A percentile compares a stretch with the other conserved stretches of the same genome.
These are phyloP conservation scores for Pinna nobilis DNA, from an alignment of 1,140 invertebrate genomes.

Conservation along the genomic window DNA sequence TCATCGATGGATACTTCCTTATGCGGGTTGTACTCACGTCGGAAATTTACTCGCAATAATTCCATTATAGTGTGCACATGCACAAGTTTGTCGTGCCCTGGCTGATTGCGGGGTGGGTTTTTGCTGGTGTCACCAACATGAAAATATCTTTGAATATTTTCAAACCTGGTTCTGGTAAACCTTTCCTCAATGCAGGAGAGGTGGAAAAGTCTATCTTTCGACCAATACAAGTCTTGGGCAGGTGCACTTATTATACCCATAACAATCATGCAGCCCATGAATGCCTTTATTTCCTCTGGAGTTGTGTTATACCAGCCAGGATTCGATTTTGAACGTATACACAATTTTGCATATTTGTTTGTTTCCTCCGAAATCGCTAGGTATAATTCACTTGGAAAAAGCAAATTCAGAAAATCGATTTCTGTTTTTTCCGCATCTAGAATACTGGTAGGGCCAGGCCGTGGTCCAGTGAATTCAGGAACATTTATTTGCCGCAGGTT, in stretches of 20 bases:
- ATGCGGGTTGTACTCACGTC: conserved; percentile 9
- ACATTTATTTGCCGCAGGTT: neutral
- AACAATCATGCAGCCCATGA: neutral
- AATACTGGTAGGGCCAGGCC: neutral
- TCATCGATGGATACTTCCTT: conserved; percentile 31
- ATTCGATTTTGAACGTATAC: neutral
- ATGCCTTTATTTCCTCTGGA: conserved; percentile 6
- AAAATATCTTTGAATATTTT: conserved; percentile 11
- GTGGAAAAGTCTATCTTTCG: neutral
- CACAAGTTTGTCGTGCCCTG: conserved; percentile 12
- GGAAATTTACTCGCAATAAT: neutral
- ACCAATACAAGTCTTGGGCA: neutral
- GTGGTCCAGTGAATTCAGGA: conserved; percentile 1
- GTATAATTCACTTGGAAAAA: neutral
- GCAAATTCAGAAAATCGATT: conserved; percentile 5
- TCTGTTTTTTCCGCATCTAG: conserved; percentile 1
- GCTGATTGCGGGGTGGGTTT: conserved; percentile 16
- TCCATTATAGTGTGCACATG: conserved; percentile 17
- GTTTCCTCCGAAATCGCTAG: conserved; percentile 4
- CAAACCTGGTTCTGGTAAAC: conserved; percentile 19
- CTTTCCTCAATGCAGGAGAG: neutral
- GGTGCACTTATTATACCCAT: neutral
- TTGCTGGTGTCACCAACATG: conserved; percentile 1
- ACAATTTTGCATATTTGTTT: conserved; percentile 4
- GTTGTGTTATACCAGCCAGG: conserved; percentile 8